Evolutionary conservation across 2,888 invertebrate species (phyloP), one percentile per base, ranked within the genome.

Genomic region (Drosophila setosimentum): DNA sequence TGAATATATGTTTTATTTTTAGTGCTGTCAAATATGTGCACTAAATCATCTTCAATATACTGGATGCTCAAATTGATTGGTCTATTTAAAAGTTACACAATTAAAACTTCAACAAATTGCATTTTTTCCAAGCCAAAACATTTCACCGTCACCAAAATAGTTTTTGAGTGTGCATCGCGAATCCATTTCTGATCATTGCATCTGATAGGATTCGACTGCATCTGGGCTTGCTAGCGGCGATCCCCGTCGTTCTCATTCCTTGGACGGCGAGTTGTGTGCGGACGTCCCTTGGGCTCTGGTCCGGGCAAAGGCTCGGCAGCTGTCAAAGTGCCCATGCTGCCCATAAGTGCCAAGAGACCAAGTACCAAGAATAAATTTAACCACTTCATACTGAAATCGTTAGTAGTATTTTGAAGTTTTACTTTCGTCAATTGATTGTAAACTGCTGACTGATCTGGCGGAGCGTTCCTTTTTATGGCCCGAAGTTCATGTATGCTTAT

Each of bases 251-350:
- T 85, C 4, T 91, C 90, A 0, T 83, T 81, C 18, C 83, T 70
- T 0, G 91, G 91, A 35, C 91, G 91, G 50, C 91, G 91, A 0
- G 91, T 92, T 1, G 93, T 92, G 3, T 91, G 66, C 0, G 93
- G 91, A 49, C 93, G 92, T 40, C 93, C 92, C 59, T 83, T 89
- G 11, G 91, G 91, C 55, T 91, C 82, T 1, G 92, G 86, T n/a
- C 66, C 55, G 3, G 82, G 91, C 42, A 80, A 8, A 1, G 91
- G 92, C 18, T 91, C 92, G 18, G 92, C 93, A 49, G 80, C 68
- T 0, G 86, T 65, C 30, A 92, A 35, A 2, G 81, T 76, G 45
- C 88, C 90, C 74, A 93, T 54, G 48, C 82, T 89, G 18, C 92
- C 90, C 40, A 93, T 66, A 13, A 92, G 57, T 3, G 91, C 91